Conservation (phyloP, 2,113 vertebrate genomes). For the Tachuris rubrigastra region DNA sequence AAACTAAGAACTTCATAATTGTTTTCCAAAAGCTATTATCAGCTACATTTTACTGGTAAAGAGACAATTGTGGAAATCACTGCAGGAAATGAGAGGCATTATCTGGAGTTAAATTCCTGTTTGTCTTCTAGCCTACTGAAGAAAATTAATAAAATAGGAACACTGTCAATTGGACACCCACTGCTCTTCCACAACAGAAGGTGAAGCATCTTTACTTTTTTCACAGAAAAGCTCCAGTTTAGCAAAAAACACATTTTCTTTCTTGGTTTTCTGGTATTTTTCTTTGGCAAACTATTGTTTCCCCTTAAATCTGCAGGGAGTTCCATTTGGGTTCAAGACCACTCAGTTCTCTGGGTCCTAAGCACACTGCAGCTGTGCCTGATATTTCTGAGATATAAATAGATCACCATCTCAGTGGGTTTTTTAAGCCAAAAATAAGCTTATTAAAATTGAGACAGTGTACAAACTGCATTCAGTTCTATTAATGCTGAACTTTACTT, state of each 20-base stretch:
- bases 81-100: not conserved
- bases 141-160: not conserved
- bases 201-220: not conserved
- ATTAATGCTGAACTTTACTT: not conserved
- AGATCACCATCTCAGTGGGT: not conserved
- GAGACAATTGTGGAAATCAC: not conserved
- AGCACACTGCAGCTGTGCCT: not conserved
- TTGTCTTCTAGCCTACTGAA: not conserved
- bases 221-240: not conserved
- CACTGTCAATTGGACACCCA: accelerated
- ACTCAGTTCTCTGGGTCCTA: not conserved
- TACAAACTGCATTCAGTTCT: not conserved
- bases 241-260: not conserved
- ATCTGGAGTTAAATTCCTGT: not conserved
- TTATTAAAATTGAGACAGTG: conserved; percentile 11
- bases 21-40: not conserved
- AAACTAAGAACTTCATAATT: not conserved
- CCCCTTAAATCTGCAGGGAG: not conserved
- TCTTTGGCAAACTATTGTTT: not conserved
- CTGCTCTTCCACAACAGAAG: not conserved
- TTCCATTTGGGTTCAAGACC: not conserved
- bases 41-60: not conserved
- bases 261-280: not conserved
- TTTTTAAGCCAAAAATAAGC: not conserved
- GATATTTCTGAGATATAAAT: conserved; percentile 4